Conservation (phyloP, 2,113 vertebrate species). For the Ifrita kowaldi region DNA sequence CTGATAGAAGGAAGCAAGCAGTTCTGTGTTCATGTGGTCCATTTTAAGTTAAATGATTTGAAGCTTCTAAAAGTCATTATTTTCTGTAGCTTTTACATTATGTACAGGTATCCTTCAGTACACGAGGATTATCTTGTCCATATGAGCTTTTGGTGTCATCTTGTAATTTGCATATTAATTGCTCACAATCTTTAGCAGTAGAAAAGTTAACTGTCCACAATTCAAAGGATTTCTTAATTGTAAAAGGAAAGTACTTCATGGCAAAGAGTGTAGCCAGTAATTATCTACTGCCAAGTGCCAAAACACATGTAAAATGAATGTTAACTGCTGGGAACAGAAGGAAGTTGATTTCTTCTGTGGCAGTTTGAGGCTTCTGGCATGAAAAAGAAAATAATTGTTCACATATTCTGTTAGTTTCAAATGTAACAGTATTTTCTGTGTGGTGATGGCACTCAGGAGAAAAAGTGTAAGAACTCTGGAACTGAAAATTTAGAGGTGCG, state of each 20-base stretch:
- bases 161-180: constrained; percentile 29
- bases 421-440: not conserved
- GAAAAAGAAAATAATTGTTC: not conserved
- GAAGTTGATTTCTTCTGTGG: not conserved
- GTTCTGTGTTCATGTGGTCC: not conserved
- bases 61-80: not conserved
- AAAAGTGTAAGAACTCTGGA: not conserved
- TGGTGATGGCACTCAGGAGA: not conserved
- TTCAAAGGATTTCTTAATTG: constrained; percentile 18
- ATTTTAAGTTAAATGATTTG: not conserved
- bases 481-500: not conserved
- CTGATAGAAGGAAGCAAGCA: not conserved
- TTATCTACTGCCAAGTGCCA: constrained; percentile 11
- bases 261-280: not conserved
- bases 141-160: not conserved
- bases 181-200: not conserved
- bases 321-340: not conserved
- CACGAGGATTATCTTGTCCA: not conserved
- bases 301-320: not conserved
- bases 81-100: not conserved
- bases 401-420: not conserved
- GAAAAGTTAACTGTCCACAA: constrained; percentile 1
- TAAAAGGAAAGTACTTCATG: not conserved
- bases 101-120: not conserved
- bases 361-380: not conserved